These are phyloP conservation scores for Calephelis nemesis DNA, from an alignment of 1,140 invertebrate genomes.

Conservation along the genomic window DNA sequence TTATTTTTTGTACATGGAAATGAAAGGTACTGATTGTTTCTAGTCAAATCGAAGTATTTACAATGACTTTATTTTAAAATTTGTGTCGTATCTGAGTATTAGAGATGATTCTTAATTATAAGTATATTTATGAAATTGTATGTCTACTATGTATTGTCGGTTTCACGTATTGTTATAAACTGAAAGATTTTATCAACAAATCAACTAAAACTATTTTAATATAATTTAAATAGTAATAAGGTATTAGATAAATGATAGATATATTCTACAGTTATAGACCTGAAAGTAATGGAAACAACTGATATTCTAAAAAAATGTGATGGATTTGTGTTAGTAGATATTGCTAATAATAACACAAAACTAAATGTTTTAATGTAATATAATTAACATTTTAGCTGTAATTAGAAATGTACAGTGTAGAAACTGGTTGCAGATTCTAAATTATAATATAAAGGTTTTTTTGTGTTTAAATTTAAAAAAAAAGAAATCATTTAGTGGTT, in stretches of 20 bases:
- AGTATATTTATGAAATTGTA: conserved; percentile 11
- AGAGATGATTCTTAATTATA: not conserved
- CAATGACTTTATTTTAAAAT: conserved; percentile 31
- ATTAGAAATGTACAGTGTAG: conserved; percentile 5
- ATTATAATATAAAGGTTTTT: conserved; percentile 1
- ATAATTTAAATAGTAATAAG: conserved; percentile 43
- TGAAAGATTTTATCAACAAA: conserved; percentile 77
- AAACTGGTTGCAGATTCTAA: conserved; percentile 3
- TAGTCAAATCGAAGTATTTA: conserved; percentile 70
- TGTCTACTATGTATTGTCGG: not conserved
- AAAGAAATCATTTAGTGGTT: not conserved
- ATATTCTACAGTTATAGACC: conserved; percentile 37
- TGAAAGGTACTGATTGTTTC: conserved; percentile 64
- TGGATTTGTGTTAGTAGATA: conserved; percentile 73
- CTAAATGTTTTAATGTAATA: conserved; percentile 40
- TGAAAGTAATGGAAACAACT: conserved; percentile 70
- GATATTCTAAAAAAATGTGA: conserved; percentile 79
- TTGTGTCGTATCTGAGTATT: not conserved
- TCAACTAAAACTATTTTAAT: conserved; percentile 69
- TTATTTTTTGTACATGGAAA: conserved; percentile 29
- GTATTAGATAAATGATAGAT: conserved; percentile 34
- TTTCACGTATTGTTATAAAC: conserved; percentile 56
- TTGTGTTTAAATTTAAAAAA: not conserved
- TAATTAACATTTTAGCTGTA: conserved; percentile 17
- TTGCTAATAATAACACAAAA: conserved; percentile 50